These are phyloP conservation scores for Chymomyza amoena DNA, from an alignment of 2,888 invertebrate genomes.

Conservation along the genomic window DNA sequence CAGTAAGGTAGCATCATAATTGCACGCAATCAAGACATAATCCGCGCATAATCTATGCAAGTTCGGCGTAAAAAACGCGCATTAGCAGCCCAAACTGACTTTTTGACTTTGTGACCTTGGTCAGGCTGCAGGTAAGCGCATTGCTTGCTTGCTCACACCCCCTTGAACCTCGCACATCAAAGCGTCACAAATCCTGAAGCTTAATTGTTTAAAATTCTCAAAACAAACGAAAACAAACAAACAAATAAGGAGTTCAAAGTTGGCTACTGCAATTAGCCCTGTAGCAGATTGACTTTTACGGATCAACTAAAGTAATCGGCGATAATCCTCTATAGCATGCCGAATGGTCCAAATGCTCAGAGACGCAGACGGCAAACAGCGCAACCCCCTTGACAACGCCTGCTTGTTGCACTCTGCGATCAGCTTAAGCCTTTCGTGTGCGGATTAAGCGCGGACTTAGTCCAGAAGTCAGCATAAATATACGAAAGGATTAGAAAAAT, in stretches of 20 bases:
- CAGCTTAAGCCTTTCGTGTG: slow-evolving; percentile 22
- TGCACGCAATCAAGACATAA: slow-evolving; percentile 64
- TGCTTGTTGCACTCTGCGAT: not conserved
- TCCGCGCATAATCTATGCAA: slow-evolving; percentile 62
- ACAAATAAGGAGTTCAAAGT: slow-evolving; percentile 53
- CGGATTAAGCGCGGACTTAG: slow-evolving; percentile 53
- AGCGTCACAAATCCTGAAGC: slow-evolving; percentile 50
- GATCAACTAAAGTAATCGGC: slow-evolving; percentile 71
- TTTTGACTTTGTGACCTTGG: slow-evolving; percentile 34
- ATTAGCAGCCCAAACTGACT: slow-evolving; percentile 17
- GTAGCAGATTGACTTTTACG: slow-evolving; percentile 56
- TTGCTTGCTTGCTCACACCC: slow-evolving; percentile 58
- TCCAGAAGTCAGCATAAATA: slow-evolving; percentile 65
- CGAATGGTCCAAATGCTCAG: slow-evolving; percentile 41
- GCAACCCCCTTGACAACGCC: slow-evolving; percentile 31
- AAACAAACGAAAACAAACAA: slow-evolving; percentile 76
- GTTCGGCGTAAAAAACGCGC: slow-evolving; percentile 23
- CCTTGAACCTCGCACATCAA: slow-evolving; percentile 35
- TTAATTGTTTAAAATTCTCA: slow-evolving; percentile 71
- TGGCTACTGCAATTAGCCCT: slow-evolving; percentile 27
- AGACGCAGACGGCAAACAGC: slow-evolving; percentile 34
- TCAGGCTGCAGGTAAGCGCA: slow-evolving; percentile 39
- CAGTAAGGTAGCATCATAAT: slow-evolving; percentile 42
- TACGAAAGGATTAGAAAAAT: slow-evolving; percentile 61
- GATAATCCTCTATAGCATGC: slow-evolving; percentile 65